Percentiles rank a stretch among this genome's conserved stretches.
Conservation (phyloP, 1,140 invertebrate species). For the Drosophila sp. region DNA sequence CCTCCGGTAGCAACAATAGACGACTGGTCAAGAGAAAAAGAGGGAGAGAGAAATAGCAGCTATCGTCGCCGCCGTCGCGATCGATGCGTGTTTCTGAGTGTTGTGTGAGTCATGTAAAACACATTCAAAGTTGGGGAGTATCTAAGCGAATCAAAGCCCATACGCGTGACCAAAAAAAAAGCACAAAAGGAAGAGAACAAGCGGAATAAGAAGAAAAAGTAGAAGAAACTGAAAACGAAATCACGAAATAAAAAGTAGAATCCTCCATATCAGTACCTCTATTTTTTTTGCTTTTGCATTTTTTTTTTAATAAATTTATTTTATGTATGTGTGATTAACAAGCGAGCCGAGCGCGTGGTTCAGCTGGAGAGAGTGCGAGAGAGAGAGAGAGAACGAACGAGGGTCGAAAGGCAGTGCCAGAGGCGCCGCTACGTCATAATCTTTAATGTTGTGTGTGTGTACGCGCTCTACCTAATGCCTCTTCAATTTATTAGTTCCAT, state of each 20-base stretch:
- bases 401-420: constrained; percentile 5
- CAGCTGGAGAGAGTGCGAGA: constrained; percentile 35
- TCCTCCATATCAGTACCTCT: constrained; percentile 65
- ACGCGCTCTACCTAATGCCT: constrained; percentile 6
- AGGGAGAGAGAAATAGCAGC: constrained; percentile 4
- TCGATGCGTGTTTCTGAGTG: constrained; percentile 34
- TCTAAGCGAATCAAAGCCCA: constrained; percentile 59
- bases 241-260: constrained; percentile 39
- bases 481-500: neutral
- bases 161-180: constrained; percentile 69
- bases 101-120: constrained; percentile 37
- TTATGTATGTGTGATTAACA: constrained; percentile 62
- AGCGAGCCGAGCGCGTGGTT: constrained; percentile 43
- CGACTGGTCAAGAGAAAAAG: neutral
- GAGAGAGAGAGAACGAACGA: constrained; percentile 5
- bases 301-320: constrained; percentile 23
- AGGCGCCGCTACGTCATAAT: constrained; percentile 33
- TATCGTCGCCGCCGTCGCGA: constrained; percentile 29
- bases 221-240: constrained; percentile 22
- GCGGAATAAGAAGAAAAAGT: constrained; percentile 21
- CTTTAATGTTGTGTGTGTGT: constrained; percentile 29
- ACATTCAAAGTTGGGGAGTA: constrained; percentile 34
- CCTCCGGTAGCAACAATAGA: constrained; percentile 8
- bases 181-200: constrained; percentile 30
- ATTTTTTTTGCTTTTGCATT: constrained; percentile 22